phyloP scores from a whole-genome alignment of 2,797 vertebrate genomes.

The Lates japonicus region DNA sequence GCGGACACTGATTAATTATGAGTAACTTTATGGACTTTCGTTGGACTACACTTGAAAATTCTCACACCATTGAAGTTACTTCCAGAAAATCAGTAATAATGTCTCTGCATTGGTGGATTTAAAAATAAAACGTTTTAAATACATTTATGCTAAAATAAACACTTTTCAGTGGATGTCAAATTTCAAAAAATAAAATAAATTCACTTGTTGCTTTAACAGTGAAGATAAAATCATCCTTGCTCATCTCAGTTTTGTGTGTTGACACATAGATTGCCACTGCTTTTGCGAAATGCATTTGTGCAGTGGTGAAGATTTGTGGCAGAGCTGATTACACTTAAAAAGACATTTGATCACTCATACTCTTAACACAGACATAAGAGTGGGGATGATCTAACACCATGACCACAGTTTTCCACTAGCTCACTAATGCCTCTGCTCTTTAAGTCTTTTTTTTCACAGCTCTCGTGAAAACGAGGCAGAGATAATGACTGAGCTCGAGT shows the following conservation, averaged over 20 bases:
- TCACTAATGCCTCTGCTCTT: constrained; percentile 52
- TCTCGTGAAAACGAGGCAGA: constrained; percentile 37
- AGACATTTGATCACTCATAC: constrained; percentile 33
- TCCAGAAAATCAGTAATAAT: background rate
- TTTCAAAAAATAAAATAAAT: background rate
- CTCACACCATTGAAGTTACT: background rate
- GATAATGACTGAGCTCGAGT: constrained; percentile 33
- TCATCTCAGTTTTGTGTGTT: background rate
- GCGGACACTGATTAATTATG: no score
- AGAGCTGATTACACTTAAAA: constrained; percentile 22
- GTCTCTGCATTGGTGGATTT: background rate
- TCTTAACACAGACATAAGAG: constrained; percentile 41
- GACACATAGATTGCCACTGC: background rate
- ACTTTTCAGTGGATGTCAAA: background rate
- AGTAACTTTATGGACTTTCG: background rate
- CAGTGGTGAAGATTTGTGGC: constrained; percentile 5
- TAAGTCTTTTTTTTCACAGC: constrained; percentile 36
- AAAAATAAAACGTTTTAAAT: background rate
- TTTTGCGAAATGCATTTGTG: background rate
- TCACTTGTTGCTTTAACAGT: background rate
- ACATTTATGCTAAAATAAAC: background rate
- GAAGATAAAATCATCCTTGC: background rate
- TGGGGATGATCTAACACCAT: constrained; percentile 51
- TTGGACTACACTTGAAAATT: background rate
- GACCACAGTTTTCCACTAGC: constrained; percentile 73